Evolutionary conservation across 2,113 vertebrate genomes (phyloP), one percentile per base, ranked within the genome.

Genomic region (Sphyrna mokarran): DNA sequence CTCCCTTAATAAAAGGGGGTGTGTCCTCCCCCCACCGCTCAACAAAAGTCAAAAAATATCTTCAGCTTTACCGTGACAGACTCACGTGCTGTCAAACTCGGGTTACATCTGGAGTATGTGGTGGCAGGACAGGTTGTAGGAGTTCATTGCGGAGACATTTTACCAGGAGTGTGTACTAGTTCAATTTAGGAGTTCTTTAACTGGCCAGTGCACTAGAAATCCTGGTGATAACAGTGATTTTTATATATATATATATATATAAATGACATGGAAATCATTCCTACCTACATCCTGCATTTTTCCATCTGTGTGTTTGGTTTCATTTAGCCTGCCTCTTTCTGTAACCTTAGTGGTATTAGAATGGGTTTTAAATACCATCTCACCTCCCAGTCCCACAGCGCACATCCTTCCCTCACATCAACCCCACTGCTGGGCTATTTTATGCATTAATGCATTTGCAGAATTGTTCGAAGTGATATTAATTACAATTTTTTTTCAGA

Each of bases 401-500:
- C 40, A 5, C 43, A 22, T 16, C 48, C 58, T 5, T 29, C 54
- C 26, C 85, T 54, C 23, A 58, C 54, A 23, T 76, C 80, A n/a
- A 37, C 78, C 2, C 48, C 37, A 33, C 68, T 37, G 1, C 66
- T 23, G 23, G 87, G 87, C 87, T 61, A 61, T 94, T 61, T 94
- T 70, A 70, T 94, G 66, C 63, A 66, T 90, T 94, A 40, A 70
- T 11, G 66, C 37, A 70, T 70, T 70, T 40, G 68, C 66, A 26
- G 61, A 61, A 14, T 70, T 66, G 66, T 70, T 94, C 93, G 16
- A 94, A 94, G 93, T 69, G 37, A 94, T 22, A 94, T 94, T 94
- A 94, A 29, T 94, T 68, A 58, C 48, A 94, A 20, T 43, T 94
- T 40, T 69, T 94, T 94, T 94, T 70, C 93, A 40, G 93, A 94